These are phyloP conservation scores for Triops longicaudatus DNA, from an alignment of 1,140 invertebrate genomes.

Conservation along the genomic window DNA sequence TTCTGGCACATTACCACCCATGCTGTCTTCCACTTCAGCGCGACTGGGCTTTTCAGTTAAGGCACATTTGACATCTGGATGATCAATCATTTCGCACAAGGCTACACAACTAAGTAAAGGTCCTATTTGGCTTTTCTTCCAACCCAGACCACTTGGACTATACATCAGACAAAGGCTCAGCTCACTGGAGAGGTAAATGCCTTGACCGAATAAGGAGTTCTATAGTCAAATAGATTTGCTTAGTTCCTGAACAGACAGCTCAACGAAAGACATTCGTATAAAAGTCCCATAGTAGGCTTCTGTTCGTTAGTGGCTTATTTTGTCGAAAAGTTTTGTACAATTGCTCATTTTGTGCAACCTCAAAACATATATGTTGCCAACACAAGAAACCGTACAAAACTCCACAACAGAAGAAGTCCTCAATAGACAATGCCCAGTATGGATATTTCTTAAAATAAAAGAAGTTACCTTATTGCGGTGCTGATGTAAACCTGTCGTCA, in stretches of 20 bases:
- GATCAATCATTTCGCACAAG: constrained; percentile 65
- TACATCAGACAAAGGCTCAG: constrained; percentile 57
- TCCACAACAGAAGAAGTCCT: too few relatives aligned
- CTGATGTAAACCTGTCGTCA: constrained; percentile 65
- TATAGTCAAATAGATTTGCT: constrained; percentile 38
- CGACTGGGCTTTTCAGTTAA: neutral
- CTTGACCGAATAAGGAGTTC: constrained; percentile 60
- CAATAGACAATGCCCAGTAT: too few relatives aligned
- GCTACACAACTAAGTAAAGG: constrained; percentile 63
- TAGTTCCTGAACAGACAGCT: too few relatives aligned
- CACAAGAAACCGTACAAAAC: too few relatives aligned
- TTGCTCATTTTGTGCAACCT: too few relatives aligned
- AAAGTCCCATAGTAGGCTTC: too few relatives aligned
- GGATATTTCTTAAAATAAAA: too few relatives aligned
- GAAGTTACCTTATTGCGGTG: constrained; percentile 60
- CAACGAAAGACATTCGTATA: too few relatives aligned
- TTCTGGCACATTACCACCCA: constrained; percentile 40
- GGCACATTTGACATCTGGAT: constrained; percentile 48
- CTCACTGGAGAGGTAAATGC: constrained; percentile 65
- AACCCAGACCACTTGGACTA: constrained; percentile 58
- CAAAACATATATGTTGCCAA: too few relatives aligned
- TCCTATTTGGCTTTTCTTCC: constrained; percentile 63
- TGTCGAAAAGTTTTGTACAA: too few relatives aligned
- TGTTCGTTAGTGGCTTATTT: too few relatives aligned
- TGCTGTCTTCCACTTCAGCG: constrained; percentile 31